These are phyloP conservation scores for Buphagus erythrorhynchus DNA, from an alignment of 2,797 vertebrate species.

Conservation along the genomic window DNA sequence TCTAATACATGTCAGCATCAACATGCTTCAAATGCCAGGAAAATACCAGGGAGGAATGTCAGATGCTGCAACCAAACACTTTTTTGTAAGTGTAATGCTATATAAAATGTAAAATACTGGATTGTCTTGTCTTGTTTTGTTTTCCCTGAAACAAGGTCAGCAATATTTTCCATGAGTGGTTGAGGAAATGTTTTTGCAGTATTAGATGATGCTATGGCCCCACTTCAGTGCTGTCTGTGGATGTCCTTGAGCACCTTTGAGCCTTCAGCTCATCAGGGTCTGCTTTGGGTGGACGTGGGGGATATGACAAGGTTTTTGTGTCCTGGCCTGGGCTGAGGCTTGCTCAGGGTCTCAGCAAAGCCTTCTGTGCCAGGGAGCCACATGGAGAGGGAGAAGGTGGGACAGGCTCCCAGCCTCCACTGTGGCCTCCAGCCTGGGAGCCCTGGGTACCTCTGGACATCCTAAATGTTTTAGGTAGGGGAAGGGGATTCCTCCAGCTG, in stretches of 20 bases:
- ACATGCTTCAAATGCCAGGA: not conserved
- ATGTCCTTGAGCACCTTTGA: not conserved
- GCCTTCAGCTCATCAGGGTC: accelerated
- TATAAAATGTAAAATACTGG: not conserved
- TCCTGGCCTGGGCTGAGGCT: not conserved
- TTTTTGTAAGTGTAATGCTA: not conserved
- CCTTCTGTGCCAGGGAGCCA: not conserved
- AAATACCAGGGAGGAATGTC: not conserved
- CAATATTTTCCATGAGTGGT: not conserved
- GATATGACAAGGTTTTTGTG: accelerated
- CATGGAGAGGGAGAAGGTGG: not conserved
- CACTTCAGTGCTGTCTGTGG: not conserved
- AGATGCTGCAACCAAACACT: not conserved
- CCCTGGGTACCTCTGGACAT: accelerated
- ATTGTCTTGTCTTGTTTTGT: not conserved
- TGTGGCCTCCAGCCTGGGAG: accelerated
- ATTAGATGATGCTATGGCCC: not conserved
- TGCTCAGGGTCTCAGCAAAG: not conserved
- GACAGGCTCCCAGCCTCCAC: not conserved
- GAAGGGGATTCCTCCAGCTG: not conserved
- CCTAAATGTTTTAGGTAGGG: not conserved
- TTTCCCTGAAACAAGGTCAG: not conserved
- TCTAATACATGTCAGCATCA: not conserved
- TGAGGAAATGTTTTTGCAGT: not conserved
- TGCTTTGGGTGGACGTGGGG: not conserved